Evolutionary conservation across 92 coral and sea anemone species (phyloP), one percentile per base, ranked within the genome.

Genomic region (Chrysogorgia sp.): DNA sequence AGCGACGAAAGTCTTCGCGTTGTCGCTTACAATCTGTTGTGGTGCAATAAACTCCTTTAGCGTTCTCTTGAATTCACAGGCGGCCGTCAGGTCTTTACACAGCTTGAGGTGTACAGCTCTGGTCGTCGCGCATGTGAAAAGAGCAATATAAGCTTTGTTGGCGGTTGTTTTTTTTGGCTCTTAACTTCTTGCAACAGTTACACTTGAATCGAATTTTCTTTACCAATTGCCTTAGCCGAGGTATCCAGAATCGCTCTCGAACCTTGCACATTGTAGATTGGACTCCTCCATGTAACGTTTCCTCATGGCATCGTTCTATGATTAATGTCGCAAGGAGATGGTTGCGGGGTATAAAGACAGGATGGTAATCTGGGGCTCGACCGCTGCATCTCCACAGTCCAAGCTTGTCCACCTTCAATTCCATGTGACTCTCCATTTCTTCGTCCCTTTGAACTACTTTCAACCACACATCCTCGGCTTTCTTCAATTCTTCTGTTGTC

Each of bases 91-190:
- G 35, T 83, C 75, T 24, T 50, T 48, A 21, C 77, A 66, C 10
- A 87, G 74, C 66, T 56, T 87, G 48, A 87, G 52, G 70, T 87
- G 87, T 10, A 87, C 90, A 5, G 90, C 90, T 34, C 90, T 57
- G 7, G 86, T 86, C 14, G 80, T 76, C 0, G 90, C 84, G 57
- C 90, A 86, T 34, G 90, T 82, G 71, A 82, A 86, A 66, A 86
- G 75, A 30, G 84, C 77, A n/a, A 86, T 28, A 48, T 86, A 87
- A 0, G 82, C 83, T 49, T 71, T 71, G 33, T 78, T 78, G 47
- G 71, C 30, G 14, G 58, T 49, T 10, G 22, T 65, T 12, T 58
- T 55, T 50, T 59, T 29, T 65, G 28, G 60, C 87, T 10, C 85
- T 63, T 20, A 75, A 80, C 24, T 76, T 75, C 68, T 75, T 82